Percentiles rank a stretch among this genome's conserved stretches.
phyloP scores from a whole-genome alignment of 2,113 vertebrate species.

The Lepidothrix coronata region DNA sequence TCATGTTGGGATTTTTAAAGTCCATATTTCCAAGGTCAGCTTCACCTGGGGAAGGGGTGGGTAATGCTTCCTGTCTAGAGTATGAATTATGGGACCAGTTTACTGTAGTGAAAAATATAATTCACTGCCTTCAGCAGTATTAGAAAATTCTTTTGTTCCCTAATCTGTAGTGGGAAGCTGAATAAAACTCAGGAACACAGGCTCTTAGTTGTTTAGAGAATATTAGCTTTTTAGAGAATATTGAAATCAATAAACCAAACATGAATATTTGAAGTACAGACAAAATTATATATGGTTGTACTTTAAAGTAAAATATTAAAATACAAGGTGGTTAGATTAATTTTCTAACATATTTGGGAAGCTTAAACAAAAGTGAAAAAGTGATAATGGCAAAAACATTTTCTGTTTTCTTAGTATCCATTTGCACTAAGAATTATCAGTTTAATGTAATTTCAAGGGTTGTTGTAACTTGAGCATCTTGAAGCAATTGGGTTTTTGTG shows the following conservation, averaged over 20 bases:
- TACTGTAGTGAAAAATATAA: neutral
- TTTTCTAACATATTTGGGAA: neutral
- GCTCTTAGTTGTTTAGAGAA: constrained; percentile 18
- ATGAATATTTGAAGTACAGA: constrained; percentile 40
- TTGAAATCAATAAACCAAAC: constrained; percentile 47
- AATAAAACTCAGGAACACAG: constrained; percentile 1
- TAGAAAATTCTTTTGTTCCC: neutral
- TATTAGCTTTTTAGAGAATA: constrained; percentile 24
- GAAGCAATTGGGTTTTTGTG: neutral
- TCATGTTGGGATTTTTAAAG: neutral
- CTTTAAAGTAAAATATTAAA: neutral
- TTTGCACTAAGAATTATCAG: neutral
- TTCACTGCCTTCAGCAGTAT: neutral
- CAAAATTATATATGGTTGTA: constrained; percentile 1
- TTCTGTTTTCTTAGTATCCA: neutral
- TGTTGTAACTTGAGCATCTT: neutral
- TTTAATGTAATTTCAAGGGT: neutral
- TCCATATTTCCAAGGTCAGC: neutral
- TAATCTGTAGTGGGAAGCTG: neutral
- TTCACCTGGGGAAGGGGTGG: neutral
- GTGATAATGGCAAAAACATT: neutral
- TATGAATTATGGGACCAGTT: neutral
- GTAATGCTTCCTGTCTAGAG: neutral
- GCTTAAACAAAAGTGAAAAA: neutral
- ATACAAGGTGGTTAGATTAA: neutral